These are phyloP conservation scores for Cyclopterus lumpus DNA, from an alignment of 2,797 vertebrate species.

Conservation along the genomic window DNA sequence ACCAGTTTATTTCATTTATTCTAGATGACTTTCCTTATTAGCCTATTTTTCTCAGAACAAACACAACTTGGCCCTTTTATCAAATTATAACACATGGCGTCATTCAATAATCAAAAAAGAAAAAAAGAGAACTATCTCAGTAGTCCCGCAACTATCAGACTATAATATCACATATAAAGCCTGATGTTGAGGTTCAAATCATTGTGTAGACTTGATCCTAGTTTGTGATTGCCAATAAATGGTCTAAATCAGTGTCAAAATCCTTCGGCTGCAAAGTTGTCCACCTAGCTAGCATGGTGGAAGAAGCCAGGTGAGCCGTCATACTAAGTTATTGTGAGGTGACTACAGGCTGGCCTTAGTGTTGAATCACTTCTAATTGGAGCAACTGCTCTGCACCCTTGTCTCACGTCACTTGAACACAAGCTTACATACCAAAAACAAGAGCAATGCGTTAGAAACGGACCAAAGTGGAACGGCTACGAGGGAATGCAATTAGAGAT, in stretches of 20 bases:
- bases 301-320: conserved; percentile 2
- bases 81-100: not conserved
- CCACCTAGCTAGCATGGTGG: not conserved
- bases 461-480: not conserved
- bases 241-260: conserved; percentile 5
- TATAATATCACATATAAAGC: not conserved
- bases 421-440: conserved; percentile 17
- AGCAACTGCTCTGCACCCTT: conserved; percentile 18
- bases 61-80: not conserved
- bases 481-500: conserved; percentile 27
- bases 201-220: not conserved
- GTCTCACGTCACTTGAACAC: conserved; percentile 39
- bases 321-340: not conserved
- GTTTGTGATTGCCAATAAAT: conserved; percentile 1
- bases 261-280: not conserved
- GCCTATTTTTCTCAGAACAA: conserved; percentile 2
- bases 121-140: not conserved
- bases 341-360: conserved; percentile 4
- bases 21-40: conserved; percentile 6
- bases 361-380: conserved; percentile 31
- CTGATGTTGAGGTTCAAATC: not conserved
- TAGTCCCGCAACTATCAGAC: not conserved
- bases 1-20: conserved; percentile 10
- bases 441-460: conserved; percentile 5
- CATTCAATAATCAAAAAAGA: not conserved